These are phyloP conservation scores for Ceratothoa steindachneri DNA, from an alignment of 2,888 invertebrate genomes.

Conservation along the genomic window DNA sequence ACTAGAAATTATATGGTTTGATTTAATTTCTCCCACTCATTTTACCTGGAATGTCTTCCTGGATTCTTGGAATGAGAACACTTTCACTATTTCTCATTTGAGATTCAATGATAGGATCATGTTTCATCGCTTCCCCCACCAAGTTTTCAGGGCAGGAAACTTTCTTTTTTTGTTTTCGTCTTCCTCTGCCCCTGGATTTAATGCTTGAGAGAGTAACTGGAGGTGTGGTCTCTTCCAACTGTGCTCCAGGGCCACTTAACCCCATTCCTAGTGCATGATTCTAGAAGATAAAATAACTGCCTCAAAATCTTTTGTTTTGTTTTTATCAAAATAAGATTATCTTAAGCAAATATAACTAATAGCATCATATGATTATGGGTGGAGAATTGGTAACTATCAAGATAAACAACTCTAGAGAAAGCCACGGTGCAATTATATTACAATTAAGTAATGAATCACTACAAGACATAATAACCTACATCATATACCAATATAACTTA, in stretches of 20 bases:
- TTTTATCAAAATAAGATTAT: background rate
- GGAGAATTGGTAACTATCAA: background rate
- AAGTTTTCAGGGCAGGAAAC: background rate
- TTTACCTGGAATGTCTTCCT: background rate
- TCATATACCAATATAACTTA: no score
- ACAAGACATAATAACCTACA: no score
- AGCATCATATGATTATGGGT: no score
- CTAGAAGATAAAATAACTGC: background rate
- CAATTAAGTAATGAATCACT: no score
- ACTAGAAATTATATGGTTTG: no score
- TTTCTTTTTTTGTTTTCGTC: background rate
- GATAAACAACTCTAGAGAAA: no score
- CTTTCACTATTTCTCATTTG: background rate
- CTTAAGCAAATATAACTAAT: no score
- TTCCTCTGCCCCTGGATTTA: constrained; percentile 6
- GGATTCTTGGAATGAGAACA: background rate
- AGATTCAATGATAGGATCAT: background rate
- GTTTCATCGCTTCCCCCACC: background rate
- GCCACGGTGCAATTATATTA: no score
- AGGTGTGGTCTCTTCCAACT: background rate
- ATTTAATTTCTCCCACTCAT: no score
- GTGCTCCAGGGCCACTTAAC: background rate
- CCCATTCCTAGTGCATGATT: background rate
- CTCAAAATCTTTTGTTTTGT: background rate
- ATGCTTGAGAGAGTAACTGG: background rate